These are phyloP conservation scores for Glaucopsyche alexis DNA, from an alignment of 2,888 invertebrate genomes.

Conservation along the genomic window DNA sequence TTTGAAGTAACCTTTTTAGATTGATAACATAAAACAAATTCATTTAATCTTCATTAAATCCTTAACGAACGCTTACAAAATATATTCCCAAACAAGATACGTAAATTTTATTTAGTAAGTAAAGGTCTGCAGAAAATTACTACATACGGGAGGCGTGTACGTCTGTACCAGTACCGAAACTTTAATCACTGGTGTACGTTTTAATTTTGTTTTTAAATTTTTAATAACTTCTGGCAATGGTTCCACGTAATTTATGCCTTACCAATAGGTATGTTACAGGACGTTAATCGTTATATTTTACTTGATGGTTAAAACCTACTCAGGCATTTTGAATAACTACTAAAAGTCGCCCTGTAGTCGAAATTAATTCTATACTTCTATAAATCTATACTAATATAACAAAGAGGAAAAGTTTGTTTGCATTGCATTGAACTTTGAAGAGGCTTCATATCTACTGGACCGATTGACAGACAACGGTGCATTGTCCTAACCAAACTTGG, in stretches of 20 bases:
- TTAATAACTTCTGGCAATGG: neutral
- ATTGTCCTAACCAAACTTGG: no score
- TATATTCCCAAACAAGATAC: neutral
- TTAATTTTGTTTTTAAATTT: neutral
- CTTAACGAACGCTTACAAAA: neutral
- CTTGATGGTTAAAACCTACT: no score
- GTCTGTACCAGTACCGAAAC: neutral
- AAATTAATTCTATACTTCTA: no score
- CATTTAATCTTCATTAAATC: neutral
- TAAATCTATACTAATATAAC: no score
- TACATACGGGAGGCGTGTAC: neutral
- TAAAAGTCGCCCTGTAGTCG: no score
- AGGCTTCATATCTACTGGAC: no score
- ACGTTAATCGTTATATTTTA: neutral
- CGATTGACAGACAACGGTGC: no score
- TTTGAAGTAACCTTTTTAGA: no score
- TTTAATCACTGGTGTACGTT: neutral
- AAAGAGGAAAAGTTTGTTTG: no score
- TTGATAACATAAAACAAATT: no score
- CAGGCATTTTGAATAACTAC: no score
- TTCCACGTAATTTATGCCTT: neutral
- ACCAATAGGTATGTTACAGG: neutral
- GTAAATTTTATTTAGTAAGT: neutral
- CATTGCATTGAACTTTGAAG: no score
- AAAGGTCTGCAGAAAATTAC: slow-evolving; percentile 5